Percentiles rank a stretch among this genome's conserved stretches.
Conservation (phyloP, 2,888 invertebrate genomes). For the Zygogramma bicolorata region DNA sequence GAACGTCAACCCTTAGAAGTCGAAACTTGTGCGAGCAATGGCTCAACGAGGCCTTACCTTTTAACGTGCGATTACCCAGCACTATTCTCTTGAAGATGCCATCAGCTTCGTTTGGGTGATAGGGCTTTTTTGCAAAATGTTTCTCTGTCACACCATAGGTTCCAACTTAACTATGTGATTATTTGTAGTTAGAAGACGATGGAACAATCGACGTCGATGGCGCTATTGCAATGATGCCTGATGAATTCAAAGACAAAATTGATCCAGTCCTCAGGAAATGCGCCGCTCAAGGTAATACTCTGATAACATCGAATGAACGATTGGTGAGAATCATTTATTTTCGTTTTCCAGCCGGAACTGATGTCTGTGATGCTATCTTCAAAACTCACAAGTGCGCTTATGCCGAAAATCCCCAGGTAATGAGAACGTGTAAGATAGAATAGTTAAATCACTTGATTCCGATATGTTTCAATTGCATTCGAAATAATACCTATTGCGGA, state of each 20-base stretch:
- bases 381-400: conserved; percentile 56
- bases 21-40: no score
- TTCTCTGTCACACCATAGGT: no score
- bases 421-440: not conserved
- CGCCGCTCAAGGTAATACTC: conserved; percentile 58
- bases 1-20: no score
- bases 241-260: conserved; percentile 49
- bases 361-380: conserved; percentile 55
- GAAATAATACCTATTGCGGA: no score
- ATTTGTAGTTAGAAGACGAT: conserved; percentile 51
- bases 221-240: conserved; percentile 57
- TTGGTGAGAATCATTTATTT: not conserved
- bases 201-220: conserved; percentile 60
- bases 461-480: no score
- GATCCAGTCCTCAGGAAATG: conserved; percentile 50
- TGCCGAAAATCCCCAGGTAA: conserved; percentile 41
- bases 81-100: no score
- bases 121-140: no score
- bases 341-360: conserved; percentile 44
- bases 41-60: no score
- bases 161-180: not conserved
- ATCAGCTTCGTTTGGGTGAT: no score
- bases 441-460: no score
- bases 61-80: no score
- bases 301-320: no score